Evolutionary conservation across 2,888 invertebrate genomes (phyloP).

Genomic region (Protonemura montana): DNA sequence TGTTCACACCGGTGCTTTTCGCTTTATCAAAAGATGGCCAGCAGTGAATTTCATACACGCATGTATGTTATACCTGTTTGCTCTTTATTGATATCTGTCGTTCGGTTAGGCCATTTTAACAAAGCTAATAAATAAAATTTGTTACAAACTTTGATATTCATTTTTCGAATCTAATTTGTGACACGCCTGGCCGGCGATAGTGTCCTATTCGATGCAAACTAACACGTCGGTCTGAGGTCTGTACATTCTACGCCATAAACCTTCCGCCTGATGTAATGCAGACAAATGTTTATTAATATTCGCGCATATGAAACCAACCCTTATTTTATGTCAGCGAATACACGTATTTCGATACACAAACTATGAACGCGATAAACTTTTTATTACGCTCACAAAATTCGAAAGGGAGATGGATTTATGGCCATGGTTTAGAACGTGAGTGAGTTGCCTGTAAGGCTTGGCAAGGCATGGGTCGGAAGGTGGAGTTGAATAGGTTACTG

Average conservation of each 20-base stretch:
- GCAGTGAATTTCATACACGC: background rate
- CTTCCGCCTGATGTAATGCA: background rate
- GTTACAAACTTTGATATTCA: background rate
- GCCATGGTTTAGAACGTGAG: background rate
- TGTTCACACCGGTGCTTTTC: background rate
- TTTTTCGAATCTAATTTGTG: background rate
- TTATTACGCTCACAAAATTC: constrained; percentile 4
- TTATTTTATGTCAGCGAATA: background rate
- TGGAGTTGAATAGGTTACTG: background rate
- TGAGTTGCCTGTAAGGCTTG: background rate
- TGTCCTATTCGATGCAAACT: background rate
- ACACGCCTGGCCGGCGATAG: background rate
- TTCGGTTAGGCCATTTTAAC: background rate
- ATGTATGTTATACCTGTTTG: background rate
- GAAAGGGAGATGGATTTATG: background rate
- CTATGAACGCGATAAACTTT: constrained; percentile 7
- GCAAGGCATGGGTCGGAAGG: background rate
- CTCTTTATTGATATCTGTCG: background rate
- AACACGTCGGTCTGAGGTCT: background rate
- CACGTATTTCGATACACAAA: constrained; percentile 7
- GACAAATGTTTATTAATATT: constrained; percentile 12
- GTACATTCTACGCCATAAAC: background rate
- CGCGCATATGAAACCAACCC: background rate
- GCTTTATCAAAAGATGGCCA: background rate
- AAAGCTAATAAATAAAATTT: background rate